Evolutionary conservation across 2,113 vertebrate genomes (phyloP).

Genomic region (Pteronura brasiliensis): DNA sequence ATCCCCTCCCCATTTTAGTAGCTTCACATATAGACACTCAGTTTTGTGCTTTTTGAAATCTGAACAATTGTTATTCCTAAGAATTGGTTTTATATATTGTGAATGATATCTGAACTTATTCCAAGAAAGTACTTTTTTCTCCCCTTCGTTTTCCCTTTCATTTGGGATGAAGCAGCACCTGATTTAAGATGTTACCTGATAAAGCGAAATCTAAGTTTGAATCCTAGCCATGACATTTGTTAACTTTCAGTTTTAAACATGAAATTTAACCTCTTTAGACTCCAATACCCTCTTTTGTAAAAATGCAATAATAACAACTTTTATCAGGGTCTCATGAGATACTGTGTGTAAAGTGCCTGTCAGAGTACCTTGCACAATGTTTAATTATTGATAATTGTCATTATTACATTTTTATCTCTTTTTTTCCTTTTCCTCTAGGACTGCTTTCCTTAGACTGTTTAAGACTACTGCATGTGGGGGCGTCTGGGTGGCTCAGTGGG

Average conservation of each 20-base stretch:
- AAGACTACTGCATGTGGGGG: neutral
- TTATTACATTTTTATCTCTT: neutral
- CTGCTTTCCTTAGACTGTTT: neutral
- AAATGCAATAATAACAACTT: neutral
- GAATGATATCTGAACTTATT: neutral
- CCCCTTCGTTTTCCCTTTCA: neutral
- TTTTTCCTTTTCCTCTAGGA: neutral
- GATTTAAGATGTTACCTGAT: neutral
- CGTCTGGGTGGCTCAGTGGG: too few species aligned
- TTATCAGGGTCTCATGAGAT: neutral
- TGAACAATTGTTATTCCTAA: conserved; percentile 2
- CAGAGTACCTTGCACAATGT: neutral
- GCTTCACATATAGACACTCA: neutral
- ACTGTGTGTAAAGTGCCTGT: neutral
- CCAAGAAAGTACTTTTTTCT: neutral
- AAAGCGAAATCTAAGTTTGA: neutral
- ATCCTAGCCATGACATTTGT: neutral
- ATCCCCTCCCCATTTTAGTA: neutral
- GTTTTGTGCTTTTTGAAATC: conserved; percentile 21
- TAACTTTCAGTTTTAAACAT: neutral
- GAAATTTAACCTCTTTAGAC: neutral
- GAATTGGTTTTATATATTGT: neutral
- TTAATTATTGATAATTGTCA: neutral
- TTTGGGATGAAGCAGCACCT: neutral
- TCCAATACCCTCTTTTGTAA: neutral